phyloP scores from a whole-genome alignment of 2,888 invertebrate species.

The Drosophila trichaetosa region DNA sequence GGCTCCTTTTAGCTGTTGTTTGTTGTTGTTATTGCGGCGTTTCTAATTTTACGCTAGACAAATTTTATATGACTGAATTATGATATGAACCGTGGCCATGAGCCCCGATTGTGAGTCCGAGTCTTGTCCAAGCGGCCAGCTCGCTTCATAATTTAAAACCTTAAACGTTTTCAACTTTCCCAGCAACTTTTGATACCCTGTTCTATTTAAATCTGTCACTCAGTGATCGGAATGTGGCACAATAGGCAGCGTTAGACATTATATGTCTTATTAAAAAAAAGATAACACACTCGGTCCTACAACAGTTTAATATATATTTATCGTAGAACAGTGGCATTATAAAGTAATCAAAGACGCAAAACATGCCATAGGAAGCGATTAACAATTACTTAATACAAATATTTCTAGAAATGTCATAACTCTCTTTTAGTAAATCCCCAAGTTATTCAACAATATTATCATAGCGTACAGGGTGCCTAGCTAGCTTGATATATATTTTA shows the following conservation, averaged over 20 bases:
- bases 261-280: neutral
- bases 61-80: conserved; percentile 83
- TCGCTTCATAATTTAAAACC: conserved; percentile 48
- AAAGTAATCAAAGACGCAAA: neutral
- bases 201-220: neutral
- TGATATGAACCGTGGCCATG: conserved; percentile 71
- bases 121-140: conserved; percentile 19
- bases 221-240: neutral
- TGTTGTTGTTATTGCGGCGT: conserved; percentile 59
- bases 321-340: neutral
- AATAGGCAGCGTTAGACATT: neutral
- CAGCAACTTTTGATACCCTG: conserved; percentile 2
- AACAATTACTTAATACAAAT: fast-evolving
- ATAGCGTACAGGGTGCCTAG: neutral
- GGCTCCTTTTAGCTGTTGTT: conserved; percentile 48
- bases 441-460: neutral
- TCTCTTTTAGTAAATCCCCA: neutral
- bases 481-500: conserved; percentile 53
- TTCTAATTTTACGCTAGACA: conserved; percentile 84
- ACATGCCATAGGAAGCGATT: neutral
- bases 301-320: neutral
- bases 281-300: neutral
- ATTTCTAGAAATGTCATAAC: neutral
- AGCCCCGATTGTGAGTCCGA: conserved; percentile 3
- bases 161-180: conserved; percentile 57